Percentiles rank a stretch among this genome's conserved stretches.
Conservation (phyloP, 2,113 vertebrate species). For the Prunella himalayana region DNA sequence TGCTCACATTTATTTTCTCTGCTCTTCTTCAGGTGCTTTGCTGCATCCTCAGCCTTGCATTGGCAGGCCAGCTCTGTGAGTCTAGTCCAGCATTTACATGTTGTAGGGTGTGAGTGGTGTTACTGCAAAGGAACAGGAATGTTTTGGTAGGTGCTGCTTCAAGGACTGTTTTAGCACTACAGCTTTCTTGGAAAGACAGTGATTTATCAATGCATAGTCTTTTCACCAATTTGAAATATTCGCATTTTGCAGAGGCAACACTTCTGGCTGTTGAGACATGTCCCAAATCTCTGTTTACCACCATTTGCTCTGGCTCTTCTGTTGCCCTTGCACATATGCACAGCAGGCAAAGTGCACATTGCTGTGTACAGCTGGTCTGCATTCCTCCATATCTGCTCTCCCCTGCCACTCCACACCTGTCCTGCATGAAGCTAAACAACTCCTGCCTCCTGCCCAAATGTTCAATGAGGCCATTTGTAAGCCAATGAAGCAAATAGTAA, state of each 20-base stretch:
- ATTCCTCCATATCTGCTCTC: not conserved
- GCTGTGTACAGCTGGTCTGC: not conserved
- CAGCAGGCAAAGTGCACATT: not conserved
- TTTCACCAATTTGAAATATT: not conserved
- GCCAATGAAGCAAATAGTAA: not conserved
- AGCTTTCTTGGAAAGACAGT: not conserved
- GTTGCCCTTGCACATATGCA: not conserved
- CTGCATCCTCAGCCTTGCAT: not conserved
- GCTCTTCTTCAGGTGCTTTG: not conserved
- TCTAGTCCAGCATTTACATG: not conserved
- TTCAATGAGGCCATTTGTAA: not conserved
- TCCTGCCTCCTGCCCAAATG: not conserved
- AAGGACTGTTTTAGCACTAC: not conserved
- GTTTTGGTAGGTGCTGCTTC: not conserved
- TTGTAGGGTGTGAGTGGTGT: not conserved
- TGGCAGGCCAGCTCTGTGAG: not conserved
- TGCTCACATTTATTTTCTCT: not conserved
- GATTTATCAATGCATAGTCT: not conserved
- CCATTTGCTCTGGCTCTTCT: not conserved
- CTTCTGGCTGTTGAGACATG: not conserved
- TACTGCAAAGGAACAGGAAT: not conserved
- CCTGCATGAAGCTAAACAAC: not conserved
- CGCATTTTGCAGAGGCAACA: not conserved
- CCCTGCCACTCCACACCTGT: not conserved
- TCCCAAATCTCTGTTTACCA: not conserved